Percentiles rank a stretch among this genome's conserved stretches.
These are phyloP conservation scores for Spinus pinus DNA, from an alignment of 2,797 vertebrate species.

Conservation along the genomic window DNA sequence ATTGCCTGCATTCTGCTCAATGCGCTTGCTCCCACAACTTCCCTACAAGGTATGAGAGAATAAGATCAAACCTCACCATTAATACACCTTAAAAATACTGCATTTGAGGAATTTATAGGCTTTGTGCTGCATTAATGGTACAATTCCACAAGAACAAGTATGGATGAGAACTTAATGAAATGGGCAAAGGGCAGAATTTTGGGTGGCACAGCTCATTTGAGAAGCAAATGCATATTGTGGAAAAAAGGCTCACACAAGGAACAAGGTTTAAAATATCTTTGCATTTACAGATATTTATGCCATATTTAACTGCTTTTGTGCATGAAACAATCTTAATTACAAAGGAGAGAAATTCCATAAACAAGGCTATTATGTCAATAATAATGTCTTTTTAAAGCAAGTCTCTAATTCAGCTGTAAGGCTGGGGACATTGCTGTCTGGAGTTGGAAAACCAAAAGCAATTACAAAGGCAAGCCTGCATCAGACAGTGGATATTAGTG, in stretches of 20 bases:
- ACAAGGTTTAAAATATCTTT: background rate
- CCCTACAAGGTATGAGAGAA: background rate
- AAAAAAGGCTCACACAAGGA: background rate
- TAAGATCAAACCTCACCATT: background rate
- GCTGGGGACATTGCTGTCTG: slow-evolving; percentile 6
- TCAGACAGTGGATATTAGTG: slow-evolving; percentile 10
- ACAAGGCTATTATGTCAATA: slow-evolving; percentile 44
- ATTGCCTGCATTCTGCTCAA: slow-evolving; percentile 1
- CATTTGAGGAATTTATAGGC: background rate
- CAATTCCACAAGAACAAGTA: background rate
- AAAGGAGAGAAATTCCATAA: slow-evolving; percentile 34
- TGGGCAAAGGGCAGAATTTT: background rate
- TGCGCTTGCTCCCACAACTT: background rate
- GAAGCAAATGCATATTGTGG: background rate
- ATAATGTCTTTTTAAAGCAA: slow-evolving; percentile 48
- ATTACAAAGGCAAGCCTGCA: slow-evolving; percentile 58
- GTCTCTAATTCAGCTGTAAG: slow-evolving; percentile 59
- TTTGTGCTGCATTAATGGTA: background rate
- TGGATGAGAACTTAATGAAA: background rate
- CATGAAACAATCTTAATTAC: slow-evolving; percentile 35
- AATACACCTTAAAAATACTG: background rate
- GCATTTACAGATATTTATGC: slow-evolving; percentile 10
- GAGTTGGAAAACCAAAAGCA: slow-evolving; percentile 45
- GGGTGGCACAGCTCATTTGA: background rate
- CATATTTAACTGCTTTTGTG: slow-evolving; percentile 43